Conservation (phyloP, 2,888 invertebrate species). For the Lapara coniferarum region DNA sequence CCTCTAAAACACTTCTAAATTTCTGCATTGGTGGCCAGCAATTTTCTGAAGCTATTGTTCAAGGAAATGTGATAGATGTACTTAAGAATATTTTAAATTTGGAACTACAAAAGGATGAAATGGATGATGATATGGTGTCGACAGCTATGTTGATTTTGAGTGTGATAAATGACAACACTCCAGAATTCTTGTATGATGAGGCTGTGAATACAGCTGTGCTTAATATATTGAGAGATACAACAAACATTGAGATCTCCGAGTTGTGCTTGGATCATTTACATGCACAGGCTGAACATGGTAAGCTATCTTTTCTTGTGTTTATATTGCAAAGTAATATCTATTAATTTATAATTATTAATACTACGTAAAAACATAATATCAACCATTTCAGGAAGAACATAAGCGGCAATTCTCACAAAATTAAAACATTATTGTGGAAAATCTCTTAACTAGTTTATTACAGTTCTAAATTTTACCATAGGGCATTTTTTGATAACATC, state of each 20-base stretch:
- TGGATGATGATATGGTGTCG: slow-evolving; percentile 82
- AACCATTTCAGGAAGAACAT: too few species aligned
- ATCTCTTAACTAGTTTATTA: too few species aligned
- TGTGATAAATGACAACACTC: slow-evolving; percentile 85
- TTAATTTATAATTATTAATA: too few species aligned
- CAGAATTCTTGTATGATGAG: slow-evolving; percentile 83
- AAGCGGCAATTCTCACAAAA: too few species aligned
- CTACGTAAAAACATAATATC: too few species aligned
- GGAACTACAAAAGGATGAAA: slow-evolving; percentile 75
- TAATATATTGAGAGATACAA: slow-evolving; percentile 85
- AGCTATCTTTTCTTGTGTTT: slow-evolving; percentile 31
- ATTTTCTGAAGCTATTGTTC: slow-evolving; percentile 84
- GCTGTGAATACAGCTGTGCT: slow-evolving; percentile 84
- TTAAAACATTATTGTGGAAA: too few species aligned
- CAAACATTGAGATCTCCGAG: slow-evolving; percentile 88
- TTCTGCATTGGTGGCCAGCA: slow-evolving; percentile 89
- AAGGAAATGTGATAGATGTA: slow-evolving; percentile 80
- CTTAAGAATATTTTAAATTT: slow-evolving; percentile 78
- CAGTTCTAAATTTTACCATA: too few species aligned
- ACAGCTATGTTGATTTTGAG: slow-evolving; percentile 84
- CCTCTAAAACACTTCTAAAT: slow-evolving; percentile 91
- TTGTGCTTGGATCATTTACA: slow-evolving; percentile 90
- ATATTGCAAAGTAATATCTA: too few species aligned
- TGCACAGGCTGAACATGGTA: slow-evolving; percentile 90
- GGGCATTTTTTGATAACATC: too few species aligned